Conservation (phyloP, 2,888 invertebrate species). For the Zygogramma bicolorata region DNA sequence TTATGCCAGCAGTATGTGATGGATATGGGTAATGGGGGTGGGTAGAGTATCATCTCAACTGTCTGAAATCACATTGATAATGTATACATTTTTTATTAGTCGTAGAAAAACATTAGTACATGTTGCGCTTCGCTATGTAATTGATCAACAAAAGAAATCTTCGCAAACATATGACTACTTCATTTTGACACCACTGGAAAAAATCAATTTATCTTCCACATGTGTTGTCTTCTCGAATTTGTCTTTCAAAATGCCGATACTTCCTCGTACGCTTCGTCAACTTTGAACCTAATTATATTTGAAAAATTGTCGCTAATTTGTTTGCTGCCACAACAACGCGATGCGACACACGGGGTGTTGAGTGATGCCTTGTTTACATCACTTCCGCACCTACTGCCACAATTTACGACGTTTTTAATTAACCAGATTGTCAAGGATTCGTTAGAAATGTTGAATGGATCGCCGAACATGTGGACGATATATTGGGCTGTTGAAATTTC, state of each 20-base stretch:
- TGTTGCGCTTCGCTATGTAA: too few relatives aligned
- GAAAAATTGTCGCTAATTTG: slow-evolving; percentile 62
- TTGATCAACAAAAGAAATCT: too few relatives aligned
- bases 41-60: too few relatives aligned
- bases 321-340: slow-evolving; percentile 50
- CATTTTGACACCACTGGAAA: background rate
- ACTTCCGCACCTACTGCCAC: slow-evolving; percentile 46
- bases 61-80: too few relatives aligned
- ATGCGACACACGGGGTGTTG: slow-evolving; percentile 46
- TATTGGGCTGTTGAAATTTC: slow-evolving; percentile 30
- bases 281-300: slow-evolving; percentile 58
- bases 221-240: background rate
- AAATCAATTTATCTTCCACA: background rate
- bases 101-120: too few relatives aligned
- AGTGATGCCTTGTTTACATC: slow-evolving; percentile 51
- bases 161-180: too few relatives aligned
- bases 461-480: slow-evolving; percentile 26
- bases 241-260: background rate
- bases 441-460: slow-evolving; percentile 21
- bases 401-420: slow-evolving; percentile 46
- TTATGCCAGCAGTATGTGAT: too few relatives aligned
- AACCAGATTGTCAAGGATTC: slow-evolving; percentile 39
- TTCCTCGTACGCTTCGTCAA: slow-evolving; percentile 55
- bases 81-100: too few relatives aligned
- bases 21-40: too few relatives aligned